These are phyloP conservation scores for Episyrphus balteatus DNA, from an alignment of 1,140 invertebrate species.

Conservation along the genomic window DNA sequence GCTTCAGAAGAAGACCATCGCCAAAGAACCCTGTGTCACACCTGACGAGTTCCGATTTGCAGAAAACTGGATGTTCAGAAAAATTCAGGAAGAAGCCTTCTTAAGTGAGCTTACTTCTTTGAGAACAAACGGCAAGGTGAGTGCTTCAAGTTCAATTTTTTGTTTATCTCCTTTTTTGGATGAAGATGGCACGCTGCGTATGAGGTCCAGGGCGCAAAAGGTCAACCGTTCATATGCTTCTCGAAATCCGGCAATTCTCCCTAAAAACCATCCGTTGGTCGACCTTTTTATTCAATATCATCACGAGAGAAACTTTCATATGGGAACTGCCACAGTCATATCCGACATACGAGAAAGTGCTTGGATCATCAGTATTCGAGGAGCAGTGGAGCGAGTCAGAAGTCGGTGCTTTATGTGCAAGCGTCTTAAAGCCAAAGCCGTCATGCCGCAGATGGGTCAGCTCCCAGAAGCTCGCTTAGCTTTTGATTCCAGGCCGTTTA, in stretches of 20 bases:
- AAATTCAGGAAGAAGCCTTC: no score
- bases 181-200: no score
- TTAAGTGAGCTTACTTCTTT: no score
- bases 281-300: not conserved
- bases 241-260: not conserved
- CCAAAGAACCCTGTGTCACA: not conserved
- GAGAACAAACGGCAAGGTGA: no score
- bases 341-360: slow-evolving; percentile 3
- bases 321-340: not conserved
- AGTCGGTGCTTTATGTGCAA: slow-evolving; percentile 2
- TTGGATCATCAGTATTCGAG: slow-evolving; percentile 8
- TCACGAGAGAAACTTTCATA: not conserved
- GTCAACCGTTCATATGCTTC: not conserved
- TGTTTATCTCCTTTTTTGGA: no score
- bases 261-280: not conserved
- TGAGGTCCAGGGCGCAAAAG: not conserved
- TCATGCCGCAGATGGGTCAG: slow-evolving; percentile 8
- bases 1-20: not conserved
- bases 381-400: not conserved
- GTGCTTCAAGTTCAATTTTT: no score
- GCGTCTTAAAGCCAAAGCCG: not conserved
- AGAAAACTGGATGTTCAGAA: no score
- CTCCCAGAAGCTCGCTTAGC: slow-evolving; percentile 12
- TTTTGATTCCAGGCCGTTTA: slow-evolving; percentile 12
- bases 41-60: no score